A percentile compares a stretch with the other conserved stretches of the same genome.
These are phyloP conservation scores for Campaea margaritaria DNA, from an alignment of 2,888 invertebrate species.

Conservation along the genomic window DNA sequence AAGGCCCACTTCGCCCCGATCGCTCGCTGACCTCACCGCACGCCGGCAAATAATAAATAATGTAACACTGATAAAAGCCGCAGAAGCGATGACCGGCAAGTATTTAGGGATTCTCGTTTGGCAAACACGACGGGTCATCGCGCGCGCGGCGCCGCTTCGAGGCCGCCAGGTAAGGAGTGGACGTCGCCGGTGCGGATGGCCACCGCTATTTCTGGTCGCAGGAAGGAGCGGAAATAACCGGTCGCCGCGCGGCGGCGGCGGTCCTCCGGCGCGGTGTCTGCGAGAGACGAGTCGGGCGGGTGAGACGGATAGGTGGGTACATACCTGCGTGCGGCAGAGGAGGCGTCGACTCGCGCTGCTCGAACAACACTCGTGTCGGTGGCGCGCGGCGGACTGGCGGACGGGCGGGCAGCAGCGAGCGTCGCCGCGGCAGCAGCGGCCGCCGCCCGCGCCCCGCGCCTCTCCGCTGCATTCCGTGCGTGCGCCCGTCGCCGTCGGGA, in stretches of 20 bases:
- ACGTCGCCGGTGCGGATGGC: slow-evolving; percentile 52
- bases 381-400: slow-evolving; percentile 82
- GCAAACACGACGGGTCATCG: slow-evolving; percentile 70
- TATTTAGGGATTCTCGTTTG: slow-evolving; percentile 77
- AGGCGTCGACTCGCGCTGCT: slow-evolving; percentile 60
- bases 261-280: slow-evolving; percentile 25
- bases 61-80: slow-evolving; percentile 83
- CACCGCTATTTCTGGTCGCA: slow-evolving; percentile 63
- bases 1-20: slow-evolving; percentile 76
- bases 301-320: slow-evolving; percentile 57
- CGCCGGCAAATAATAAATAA: slow-evolving; percentile 83
- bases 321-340: slow-evolving; percentile 72
- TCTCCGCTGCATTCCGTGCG: slow-evolving; percentile 66
- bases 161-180: slow-evolving; percentile 54
- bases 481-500: slow-evolving; percentile 67
- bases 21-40: slow-evolving; percentile 80
- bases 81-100: slow-evolving; percentile 81
- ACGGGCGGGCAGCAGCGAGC: slow-evolving; percentile 67
- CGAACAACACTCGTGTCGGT: slow-evolving; percentile 73
- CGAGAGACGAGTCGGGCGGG: slow-evolving; percentile 44
- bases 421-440: slow-evolving; percentile 74
- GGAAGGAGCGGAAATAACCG: slow-evolving; percentile 51
- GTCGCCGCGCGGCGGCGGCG: slow-evolving; percentile 29
- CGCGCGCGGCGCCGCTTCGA: slow-evolving; percentile 52
- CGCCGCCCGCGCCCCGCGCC: slow-evolving; percentile 74